Evolutionary conservation across 2,888 invertebrate species (phyloP), one percentile per base, ranked within the genome.

Genomic region (Colostygia pectinataria): DNA sequence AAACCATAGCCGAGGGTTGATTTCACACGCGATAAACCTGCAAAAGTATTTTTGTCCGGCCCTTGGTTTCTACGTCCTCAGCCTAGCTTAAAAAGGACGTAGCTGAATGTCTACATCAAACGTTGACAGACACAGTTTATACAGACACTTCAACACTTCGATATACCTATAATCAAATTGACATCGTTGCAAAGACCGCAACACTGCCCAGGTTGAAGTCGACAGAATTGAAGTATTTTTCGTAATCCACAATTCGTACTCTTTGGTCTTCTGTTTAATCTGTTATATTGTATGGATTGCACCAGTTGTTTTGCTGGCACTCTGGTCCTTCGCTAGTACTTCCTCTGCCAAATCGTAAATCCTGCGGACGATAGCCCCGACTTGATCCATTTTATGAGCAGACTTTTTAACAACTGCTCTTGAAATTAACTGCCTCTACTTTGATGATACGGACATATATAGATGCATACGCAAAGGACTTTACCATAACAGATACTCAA

Each of bases 1-100:
- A 77, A 72, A 74, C 71, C 70, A 71, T 71, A 55, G 67, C 60
- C 57, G 61, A 65, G 71, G 72, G 71, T 71, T 66, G 74, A 80
- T 77, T 80, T 79, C 70, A 80, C 78, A 75, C 74, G 74, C 77
- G 78, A 80, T 78, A 80, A 80, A 76, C 73, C 68, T 68, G 67
- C 65, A 70, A 74, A 75, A 69, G 72, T 74, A 74, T 73, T 70
- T 74, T 71, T 61, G 66, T 66, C 61, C 66, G 65, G 66, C 59
- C 63, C 62, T 63, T 60, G 66, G 64, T 63, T 58, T 60, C 57
- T 60, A 60, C 58, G 61, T 59, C 54, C 57, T 49, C 23, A 38
- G 13, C 3, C 7, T 12, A 52, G 52, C 52, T 47, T n/a, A 42
- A 15, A 13, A 15, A 20, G 2, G 3, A 12, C 32, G 33, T 37